Conservation (phyloP, 1,140 invertebrate genomes). For the Hycleus cichorii region DNA sequence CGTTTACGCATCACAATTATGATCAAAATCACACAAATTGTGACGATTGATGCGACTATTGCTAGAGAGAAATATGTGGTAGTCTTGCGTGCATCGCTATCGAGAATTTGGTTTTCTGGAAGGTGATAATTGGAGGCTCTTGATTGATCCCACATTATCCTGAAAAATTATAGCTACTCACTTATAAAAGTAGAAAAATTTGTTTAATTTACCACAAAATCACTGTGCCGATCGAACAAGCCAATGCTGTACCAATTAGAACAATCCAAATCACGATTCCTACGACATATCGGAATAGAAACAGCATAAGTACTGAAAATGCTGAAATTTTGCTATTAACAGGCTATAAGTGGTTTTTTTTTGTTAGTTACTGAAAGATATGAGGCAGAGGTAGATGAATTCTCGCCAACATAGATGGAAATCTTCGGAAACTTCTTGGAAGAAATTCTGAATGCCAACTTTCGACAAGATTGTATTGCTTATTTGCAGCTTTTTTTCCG, state of each 20-base stretch:
- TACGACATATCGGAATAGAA: conserved; percentile 56
- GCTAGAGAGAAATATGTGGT: conserved; percentile 50
- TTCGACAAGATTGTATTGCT: conserved; percentile 44
- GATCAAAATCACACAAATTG: conserved; percentile 57
- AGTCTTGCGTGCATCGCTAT: conserved; percentile 19
- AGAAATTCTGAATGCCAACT: conserved; percentile 49
- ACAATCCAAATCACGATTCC: conserved; percentile 63
- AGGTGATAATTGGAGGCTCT: background rate
- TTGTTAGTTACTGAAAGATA: conserved; percentile 40
- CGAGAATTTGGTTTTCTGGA: conserved; percentile 5
- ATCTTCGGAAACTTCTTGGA: conserved; percentile 55
- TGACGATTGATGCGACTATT: conserved; percentile 54
- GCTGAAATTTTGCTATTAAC: conserved; percentile 42
- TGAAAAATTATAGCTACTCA: conserved; percentile 7
- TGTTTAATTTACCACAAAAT: conserved; percentile 57
- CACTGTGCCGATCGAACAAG: conserved; percentile 51
- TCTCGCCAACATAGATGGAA: conserved; percentile 54
- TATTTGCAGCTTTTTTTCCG: conserved; percentile 40
- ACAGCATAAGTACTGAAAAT: conserved; percentile 50
- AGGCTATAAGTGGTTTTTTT: background rate
- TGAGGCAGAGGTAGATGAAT: conserved; percentile 55
- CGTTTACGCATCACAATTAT: conserved; percentile 66
- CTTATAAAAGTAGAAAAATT: background rate
- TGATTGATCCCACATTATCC: conserved; percentile 24
- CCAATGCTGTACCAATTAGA: conserved; percentile 50